A percentile compares a stretch with the other conserved stretches of the same genome.
Conservation (phyloP, 1,140 invertebrate species). For the Scylla paramamosain region DNA sequence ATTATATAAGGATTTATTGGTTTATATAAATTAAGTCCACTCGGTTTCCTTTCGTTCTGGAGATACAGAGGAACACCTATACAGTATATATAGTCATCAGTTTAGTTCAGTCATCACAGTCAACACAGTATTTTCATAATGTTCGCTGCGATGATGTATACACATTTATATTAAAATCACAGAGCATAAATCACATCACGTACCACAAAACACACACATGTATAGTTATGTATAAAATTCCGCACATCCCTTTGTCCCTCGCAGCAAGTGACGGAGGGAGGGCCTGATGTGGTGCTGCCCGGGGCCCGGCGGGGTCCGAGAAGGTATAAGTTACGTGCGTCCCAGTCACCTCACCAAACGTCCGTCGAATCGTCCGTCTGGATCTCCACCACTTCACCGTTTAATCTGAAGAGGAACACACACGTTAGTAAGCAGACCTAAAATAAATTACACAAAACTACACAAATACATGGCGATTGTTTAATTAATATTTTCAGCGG, state of each 20-base stretch:
- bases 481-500: too few relatives aligned
- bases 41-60: not conserved
- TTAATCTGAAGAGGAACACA: conserved; percentile 64
- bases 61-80: not conserved
- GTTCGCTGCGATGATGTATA: not conserved
- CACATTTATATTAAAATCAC: conserved; percentile 28
- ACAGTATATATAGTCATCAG: not conserved
- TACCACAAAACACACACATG: conserved; percentile 4
- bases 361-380: conserved; percentile 76
- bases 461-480: too few relatives aligned
- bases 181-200: conserved; percentile 35
- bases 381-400: conserved; percentile 76
- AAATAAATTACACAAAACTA: too few relatives aligned
- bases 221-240: not conserved
- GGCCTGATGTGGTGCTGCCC: not conserved
- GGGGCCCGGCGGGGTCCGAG: not conserved
- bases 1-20: conserved; percentile 8
- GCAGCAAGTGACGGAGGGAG: not conserved
- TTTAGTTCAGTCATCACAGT: not conserved
- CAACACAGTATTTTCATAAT: conserved; percentile 16
- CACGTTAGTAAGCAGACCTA: not conserved
- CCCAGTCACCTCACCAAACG: conserved; percentile 58
- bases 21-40: not conserved
- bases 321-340: not conserved
- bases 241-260: not conserved